Evolutionary conservation across 1,140 invertebrate species (phyloP).

Genomic region (Aphelenchoides besseyi): DNA sequence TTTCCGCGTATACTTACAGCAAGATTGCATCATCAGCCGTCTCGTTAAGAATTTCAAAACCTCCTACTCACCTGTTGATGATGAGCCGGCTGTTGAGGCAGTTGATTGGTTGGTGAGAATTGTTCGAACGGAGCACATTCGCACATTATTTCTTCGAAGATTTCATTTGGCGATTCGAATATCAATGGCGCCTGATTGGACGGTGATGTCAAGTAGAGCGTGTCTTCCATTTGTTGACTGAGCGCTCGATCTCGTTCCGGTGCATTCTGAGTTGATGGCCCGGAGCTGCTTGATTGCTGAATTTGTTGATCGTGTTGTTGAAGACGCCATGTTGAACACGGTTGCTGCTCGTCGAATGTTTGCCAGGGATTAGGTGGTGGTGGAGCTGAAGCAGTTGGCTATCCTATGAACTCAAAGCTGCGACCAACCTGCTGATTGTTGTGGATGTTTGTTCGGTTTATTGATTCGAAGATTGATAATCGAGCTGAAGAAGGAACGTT

Average conservation of each 20-base stretch:
- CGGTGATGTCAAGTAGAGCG: constrained; percentile 18
- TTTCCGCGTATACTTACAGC: too few relatives aligned
- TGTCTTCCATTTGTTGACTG: constrained; percentile 30
- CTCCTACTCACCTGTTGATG: background rate
- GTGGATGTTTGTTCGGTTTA: constrained; percentile 26
- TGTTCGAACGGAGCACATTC: constrained; percentile 44
- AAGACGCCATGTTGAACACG: constrained; percentile 18
- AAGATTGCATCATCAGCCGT: too few relatives aligned
- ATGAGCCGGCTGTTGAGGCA: background rate
- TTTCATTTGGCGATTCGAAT: constrained; percentile 38
- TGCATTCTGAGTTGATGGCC: background rate
- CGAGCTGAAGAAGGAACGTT: constrained; percentile 45
- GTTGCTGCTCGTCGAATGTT: constrained; percentile 5
- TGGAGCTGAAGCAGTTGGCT: constrained; percentile 18
- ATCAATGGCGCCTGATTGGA: background rate
- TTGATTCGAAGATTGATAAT: constrained; percentile 32
- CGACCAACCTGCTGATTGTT: constrained; percentile 18
- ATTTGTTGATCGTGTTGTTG: constrained; percentile 28
- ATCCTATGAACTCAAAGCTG: background rate
- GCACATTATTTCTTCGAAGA: constrained; percentile 44
- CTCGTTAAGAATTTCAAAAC: too few relatives aligned
- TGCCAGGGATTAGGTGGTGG: constrained; percentile 18
- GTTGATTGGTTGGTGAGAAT: background rate
- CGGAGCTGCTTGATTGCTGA: constrained; percentile 15
- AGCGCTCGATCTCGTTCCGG: constrained; percentile 4